A percentile compares a stretch with the other conserved stretches of the same genome.
phyloP scores from a whole-genome alignment of 2,113 vertebrate genomes.

The Oreocharis arfaki region DNA sequence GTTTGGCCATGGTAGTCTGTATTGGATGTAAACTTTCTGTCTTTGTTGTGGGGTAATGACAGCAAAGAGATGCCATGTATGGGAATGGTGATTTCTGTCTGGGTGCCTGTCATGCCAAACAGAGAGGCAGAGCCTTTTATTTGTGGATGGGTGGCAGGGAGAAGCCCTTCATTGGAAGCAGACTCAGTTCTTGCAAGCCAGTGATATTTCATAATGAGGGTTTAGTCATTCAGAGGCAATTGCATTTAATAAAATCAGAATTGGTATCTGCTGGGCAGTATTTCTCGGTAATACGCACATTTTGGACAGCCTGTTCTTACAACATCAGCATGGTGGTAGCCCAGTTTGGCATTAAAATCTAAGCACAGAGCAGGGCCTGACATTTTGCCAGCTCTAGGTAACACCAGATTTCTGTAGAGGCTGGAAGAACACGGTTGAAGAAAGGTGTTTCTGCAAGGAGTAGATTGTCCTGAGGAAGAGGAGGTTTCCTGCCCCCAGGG shows the following conservation, averaged over 20 bases:
- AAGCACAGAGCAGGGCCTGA: neutral
- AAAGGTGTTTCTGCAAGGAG: neutral
- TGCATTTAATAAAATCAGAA: constrained; percentile 18
- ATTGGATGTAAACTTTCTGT: constrained; percentile 5
- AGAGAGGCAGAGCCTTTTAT: neutral
- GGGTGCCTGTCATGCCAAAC: neutral
- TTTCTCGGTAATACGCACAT: neutral
- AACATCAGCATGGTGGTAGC: neutral
- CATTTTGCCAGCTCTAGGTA: neutral
- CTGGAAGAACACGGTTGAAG: accelerated
- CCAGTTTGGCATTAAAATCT: neutral
- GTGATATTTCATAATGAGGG: neutral
- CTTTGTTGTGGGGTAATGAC: constrained; percentile 19
- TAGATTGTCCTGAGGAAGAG: neutral
- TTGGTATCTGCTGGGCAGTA: neutral
- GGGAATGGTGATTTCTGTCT: constrained; percentile 7
- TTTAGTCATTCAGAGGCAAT: constrained; percentile 9
- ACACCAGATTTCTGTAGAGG: neutral
- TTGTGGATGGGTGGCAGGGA: neutral
- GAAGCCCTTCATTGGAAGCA: neutral
- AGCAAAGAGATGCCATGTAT: neutral
- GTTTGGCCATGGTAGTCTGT: neutral
- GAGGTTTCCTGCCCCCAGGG: neutral
- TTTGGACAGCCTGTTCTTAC: neutral
- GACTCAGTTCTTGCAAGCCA: neutral